A percentile compares a stretch with the other conserved stretches of the same genome.
Conservation (phyloP, 1,140 invertebrate genomes). For the Luehdorfia chinensis region DNA sequence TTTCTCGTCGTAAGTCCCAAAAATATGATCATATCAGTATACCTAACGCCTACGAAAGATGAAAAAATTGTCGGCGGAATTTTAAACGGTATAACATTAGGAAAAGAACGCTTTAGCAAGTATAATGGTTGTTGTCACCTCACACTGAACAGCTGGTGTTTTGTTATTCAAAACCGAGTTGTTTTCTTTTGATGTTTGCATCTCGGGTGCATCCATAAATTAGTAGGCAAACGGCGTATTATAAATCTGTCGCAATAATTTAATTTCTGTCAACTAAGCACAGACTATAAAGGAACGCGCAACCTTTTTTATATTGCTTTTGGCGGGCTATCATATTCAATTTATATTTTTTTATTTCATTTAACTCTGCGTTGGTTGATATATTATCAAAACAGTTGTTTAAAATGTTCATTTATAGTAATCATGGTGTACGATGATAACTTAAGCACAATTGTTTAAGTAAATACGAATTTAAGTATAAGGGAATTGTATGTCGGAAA, state of each 20-base stretch:
- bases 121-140: slow-evolving; percentile 12
- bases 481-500: no score
- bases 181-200: slow-evolving; percentile 14
- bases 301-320: slow-evolving; percentile 3
- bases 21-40: no score
- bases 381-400: no score
- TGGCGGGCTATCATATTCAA: neutral
- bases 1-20: no score
- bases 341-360: slow-evolving; percentile 3
- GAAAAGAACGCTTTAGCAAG: slow-evolving; percentile 6
- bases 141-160: slow-evolving; percentile 10
- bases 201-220: slow-evolving; percentile 11
- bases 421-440: no score
- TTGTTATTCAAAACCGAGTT: slow-evolving; percentile 7
- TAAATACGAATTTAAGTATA: no score
- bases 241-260: slow-evolving; percentile 15
- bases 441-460: no score
- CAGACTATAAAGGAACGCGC: slow-evolving; percentile 11
- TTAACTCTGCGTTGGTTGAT: no score
- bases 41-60: no score
- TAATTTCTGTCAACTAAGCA: slow-evolving; percentile 11
- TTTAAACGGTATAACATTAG: slow-evolving; percentile 6
- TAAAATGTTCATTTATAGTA: no score
- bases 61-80: neutral
- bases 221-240: slow-evolving; percentile 6